Percentiles rank a stretch among this genome's conserved stretches.
These are phyloP conservation scores for Zaprionus davidi DNA, from an alignment of 1,140 invertebrate species.

Conservation along the genomic window DNA sequence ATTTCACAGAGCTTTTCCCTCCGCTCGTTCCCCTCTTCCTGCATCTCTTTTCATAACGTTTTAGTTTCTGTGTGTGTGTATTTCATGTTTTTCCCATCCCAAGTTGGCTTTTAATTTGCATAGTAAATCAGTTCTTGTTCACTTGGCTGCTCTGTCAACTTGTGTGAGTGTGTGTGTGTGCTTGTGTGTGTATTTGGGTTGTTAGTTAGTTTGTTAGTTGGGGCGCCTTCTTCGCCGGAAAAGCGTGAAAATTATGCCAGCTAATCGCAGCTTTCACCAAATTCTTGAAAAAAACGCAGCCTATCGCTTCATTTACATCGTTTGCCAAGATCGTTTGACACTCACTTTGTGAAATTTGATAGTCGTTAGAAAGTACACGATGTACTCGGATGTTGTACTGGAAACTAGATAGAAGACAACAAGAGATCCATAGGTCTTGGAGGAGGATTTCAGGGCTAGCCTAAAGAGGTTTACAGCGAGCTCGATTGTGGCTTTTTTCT, in stretches of 20 bases:
- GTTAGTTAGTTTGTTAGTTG: conserved; percentile 16
- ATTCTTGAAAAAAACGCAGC: conserved; percentile 62
- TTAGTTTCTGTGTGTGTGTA: conserved; percentile 12
- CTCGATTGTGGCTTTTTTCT: neutral
- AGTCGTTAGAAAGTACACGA: conserved; percentile 68
- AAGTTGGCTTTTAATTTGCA: conserved; percentile 72
- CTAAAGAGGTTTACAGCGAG: neutral
- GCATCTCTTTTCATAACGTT: neutral
- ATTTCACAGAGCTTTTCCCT: conserved; percentile 64
- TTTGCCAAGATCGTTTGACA: conserved; percentile 71
- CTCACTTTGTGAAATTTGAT: conserved; percentile 71
- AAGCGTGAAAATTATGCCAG: conserved; percentile 81
- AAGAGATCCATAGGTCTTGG: neutral
- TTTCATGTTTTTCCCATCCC: conserved; percentile 15
- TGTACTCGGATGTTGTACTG: neutral
- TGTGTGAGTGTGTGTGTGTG: conserved; percentile 15
- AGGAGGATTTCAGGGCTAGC: neutral
- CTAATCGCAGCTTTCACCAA: conserved; percentile 75
- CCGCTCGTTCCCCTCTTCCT: neutral
- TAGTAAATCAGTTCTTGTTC: conserved; percentile 78
- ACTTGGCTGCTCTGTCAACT: conserved; percentile 4
- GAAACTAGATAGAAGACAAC: conserved; percentile 5
- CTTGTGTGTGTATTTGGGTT: conserved; percentile 8
- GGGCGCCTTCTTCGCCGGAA: conserved; percentile 57
- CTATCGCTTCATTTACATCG: conserved; percentile 76